Evolutionary conservation across 2,113 vertebrate genomes (phyloP).

Genomic region (Heterotilapia buettikoferi): DNA sequence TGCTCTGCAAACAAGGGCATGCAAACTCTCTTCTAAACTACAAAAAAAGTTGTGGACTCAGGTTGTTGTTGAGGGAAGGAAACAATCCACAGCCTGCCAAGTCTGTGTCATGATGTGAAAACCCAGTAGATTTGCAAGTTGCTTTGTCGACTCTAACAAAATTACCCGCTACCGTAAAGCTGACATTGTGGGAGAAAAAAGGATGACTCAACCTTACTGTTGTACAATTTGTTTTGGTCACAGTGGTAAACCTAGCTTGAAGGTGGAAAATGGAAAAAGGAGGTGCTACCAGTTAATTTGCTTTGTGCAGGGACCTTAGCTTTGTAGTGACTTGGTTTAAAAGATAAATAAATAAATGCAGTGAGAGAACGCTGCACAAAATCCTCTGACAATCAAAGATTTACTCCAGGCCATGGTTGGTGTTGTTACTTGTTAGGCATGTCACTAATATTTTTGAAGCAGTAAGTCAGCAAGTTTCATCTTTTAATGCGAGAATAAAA

Average conservation of each 20-base stretch:
- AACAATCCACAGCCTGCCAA: not conserved
- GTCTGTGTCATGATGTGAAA: not conserved
- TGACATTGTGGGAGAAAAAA: not conserved
- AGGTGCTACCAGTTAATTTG: not conserved
- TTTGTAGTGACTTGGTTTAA: not conserved
- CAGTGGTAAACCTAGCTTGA: not conserved
- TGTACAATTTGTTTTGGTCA: constrained; percentile 23
- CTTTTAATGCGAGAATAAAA: not conserved
- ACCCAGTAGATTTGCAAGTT: not conserved
- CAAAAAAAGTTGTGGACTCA: not conserved
- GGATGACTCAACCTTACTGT: not conserved
- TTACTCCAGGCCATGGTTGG: not conserved
- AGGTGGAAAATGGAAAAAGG: not conserved
- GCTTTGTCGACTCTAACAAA: not conserved
- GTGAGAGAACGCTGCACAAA: not conserved
- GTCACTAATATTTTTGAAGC: not conserved
- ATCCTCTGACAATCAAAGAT: not conserved
- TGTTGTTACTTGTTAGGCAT: not conserved
- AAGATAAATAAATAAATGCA: not conserved
- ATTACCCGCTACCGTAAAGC: not conserved
- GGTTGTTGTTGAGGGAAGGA: not conserved
- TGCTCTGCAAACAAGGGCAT: not conserved
- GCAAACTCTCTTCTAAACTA: not conserved
- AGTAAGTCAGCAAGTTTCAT: not conserved
- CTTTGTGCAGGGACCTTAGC: not conserved